phyloP scores from a whole-genome alignment of 2,113 vertebrate genomes.

The Mormoops blainvillei region DNA sequence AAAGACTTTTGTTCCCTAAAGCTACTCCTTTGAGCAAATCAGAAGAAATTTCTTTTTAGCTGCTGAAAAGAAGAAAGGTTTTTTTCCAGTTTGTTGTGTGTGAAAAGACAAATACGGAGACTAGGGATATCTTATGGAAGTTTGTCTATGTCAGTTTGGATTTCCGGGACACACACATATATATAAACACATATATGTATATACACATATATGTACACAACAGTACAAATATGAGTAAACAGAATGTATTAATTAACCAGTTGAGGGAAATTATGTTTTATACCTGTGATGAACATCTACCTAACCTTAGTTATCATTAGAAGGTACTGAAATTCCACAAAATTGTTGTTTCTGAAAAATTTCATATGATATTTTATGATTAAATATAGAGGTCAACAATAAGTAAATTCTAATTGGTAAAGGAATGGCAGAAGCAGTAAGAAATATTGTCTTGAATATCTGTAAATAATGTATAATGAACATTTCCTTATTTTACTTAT shows the following conservation, averaged over 20 bases:
- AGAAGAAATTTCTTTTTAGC: slow-evolving; percentile 17
- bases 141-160: not conserved
- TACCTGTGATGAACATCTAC: not conserved
- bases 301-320: not conserved
- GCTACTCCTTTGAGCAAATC: slow-evolving; percentile 35
- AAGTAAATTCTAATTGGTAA: not conserved
- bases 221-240: not conserved
- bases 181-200: not conserved
- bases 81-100: slow-evolving; percentile 12
- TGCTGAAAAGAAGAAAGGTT: not conserved
- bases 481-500: not conserved
- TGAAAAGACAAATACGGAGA: not conserved
- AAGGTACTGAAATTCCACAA: not conserved
- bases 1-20: slow-evolving; percentile 49
- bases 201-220: not conserved
- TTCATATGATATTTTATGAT: not conserved
- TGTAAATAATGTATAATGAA: not conserved
- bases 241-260: not conserved
- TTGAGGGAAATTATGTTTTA: not conserved
- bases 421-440: not conserved
- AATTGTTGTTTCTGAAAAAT: not conserved
- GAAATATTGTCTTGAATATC: not conserved
- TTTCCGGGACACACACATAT: not conserved
- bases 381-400: not conserved
- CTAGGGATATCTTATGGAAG: not conserved